Evolutionary conservation across 2,113 vertebrate genomes (phyloP).

Genomic region (Rana temporaria): DNA sequence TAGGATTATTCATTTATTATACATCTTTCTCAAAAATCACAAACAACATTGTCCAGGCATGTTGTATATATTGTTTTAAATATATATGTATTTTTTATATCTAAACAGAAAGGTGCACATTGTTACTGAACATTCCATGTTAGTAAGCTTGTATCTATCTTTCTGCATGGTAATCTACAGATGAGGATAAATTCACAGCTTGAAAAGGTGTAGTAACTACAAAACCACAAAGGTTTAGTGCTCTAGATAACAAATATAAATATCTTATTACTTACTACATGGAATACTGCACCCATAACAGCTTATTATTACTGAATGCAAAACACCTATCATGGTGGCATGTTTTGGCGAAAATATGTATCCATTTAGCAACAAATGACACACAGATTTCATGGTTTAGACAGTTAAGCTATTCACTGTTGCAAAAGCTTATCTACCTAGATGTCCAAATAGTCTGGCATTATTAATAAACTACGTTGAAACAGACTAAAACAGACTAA

Average conservation of each 20-base stretch:
- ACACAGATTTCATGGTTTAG: slow-evolving; percentile 34
- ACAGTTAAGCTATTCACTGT: slow-evolving; percentile 19
- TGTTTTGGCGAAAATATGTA: slow-evolving; percentile 23
- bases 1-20: slow-evolving; percentile 22
- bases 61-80: background rate
- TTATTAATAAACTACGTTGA: slow-evolving; percentile 32
- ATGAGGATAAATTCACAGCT: slow-evolving; percentile 50
- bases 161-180: slow-evolving; percentile 24
- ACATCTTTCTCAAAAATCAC: slow-evolving; percentile 10
- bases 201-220: slow-evolving; percentile 35
- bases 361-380: slow-evolving; percentile 20
- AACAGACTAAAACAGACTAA: background rate
- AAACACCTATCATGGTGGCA: slow-evolving; percentile 16
- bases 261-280: slow-evolving; percentile 5
- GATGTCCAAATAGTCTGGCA: slow-evolving; percentile 1
- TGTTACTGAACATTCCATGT: slow-evolving; percentile 24
- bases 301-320: slow-evolving; percentile 30
- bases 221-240: slow-evolving; percentile 38
- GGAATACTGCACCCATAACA: slow-evolving; percentile 44
- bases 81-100: slow-evolving; percentile 9
- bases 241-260: slow-evolving; percentile 10
- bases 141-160: slow-evolving; percentile 10
- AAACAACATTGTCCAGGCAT: slow-evolving; percentile 24
- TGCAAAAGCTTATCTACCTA: slow-evolving; percentile 21
- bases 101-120: slow-evolving; percentile 30